Evolutionary conservation across 2,888 invertebrate genomes (phyloP), one percentile per base, ranked within the genome.

Genomic region (Caenorhabditis auriculariae): DNA sequence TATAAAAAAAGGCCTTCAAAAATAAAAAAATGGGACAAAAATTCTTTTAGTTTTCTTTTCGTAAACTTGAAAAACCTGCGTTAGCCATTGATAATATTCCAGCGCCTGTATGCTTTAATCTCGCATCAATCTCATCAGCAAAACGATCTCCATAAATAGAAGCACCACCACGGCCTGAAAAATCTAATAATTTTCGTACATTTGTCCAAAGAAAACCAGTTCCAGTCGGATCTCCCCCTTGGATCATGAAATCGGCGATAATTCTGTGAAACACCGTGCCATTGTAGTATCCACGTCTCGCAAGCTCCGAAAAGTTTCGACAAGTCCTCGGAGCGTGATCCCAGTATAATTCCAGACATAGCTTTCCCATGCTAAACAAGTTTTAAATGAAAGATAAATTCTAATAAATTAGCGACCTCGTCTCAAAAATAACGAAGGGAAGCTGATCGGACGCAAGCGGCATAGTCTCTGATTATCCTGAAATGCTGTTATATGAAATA

Each of bases 311-410:
- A 84, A 98, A 96, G 82, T 99, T 98, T 78, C 91, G 87, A 75
- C 98, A 98, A 0, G 96, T 95, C 72, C 88, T 88, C n/a, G 96
- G 96, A 0, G 96, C 89, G 82, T 99, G 95, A 82, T 92, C 91
- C 98, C 98, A 99, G 81, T 99, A 99, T 66, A 98, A 86, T 83
- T 98, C 96, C 46, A 96, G 84, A 0, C 88, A 87, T 47, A 98
- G 86, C 76, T 89, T 89, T 0, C 98, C 98, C 93, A 96, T 94
- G 29, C 68, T 68, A 29, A 45, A 68, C 39, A 7, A 38, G 37
- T 4, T 46, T 43, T 43, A n/a, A n/a, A n/a, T n/a, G n/a, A n/a
- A n/a, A n/a, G n/a, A n/a, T n/a, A n/a, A n/a, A n/a, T n/a, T n/a
- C n/a, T n/a, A n/a, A n/a, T n/a, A n/a, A n/a, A n/a, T n/a, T n/a